These are phyloP conservation scores for Lateolabrax maculatus DNA, from an alignment of 2,797 vertebrate genomes.

Conservation along the genomic window DNA sequence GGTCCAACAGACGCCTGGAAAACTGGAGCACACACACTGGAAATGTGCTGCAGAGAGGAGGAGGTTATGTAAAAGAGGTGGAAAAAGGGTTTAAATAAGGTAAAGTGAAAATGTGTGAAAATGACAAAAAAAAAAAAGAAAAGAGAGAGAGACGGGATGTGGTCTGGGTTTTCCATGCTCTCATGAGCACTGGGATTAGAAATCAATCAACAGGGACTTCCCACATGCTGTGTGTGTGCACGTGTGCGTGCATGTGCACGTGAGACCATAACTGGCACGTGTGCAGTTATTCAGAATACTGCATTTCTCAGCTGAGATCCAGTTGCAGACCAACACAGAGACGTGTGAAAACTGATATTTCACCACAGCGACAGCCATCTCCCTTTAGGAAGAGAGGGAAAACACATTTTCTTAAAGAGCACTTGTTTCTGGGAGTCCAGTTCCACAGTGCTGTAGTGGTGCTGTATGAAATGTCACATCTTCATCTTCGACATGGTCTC, in stretches of 20 bases:
- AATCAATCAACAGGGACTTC: constrained; percentile 36
- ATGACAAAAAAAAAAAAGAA: constrained; percentile 14
- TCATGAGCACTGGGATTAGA: constrained; percentile 31
- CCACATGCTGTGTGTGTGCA: background rate
- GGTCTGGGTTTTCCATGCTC: constrained; percentile 50
- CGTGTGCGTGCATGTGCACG: too few species aligned
- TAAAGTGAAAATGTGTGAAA: constrained; percentile 58
- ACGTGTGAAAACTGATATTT: background rate
- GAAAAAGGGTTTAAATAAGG: constrained; percentile 46
- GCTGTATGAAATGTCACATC: background rate
- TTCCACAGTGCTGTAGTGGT: background rate
- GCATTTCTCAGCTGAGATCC: background rate
- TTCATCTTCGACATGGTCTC: background rate
- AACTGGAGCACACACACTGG: constrained; percentile 53
- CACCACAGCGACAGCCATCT: background rate
- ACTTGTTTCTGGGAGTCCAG: background rate
- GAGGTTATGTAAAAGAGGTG: constrained; percentile 32
- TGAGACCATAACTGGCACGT: background rate
- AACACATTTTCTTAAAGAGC: background rate
- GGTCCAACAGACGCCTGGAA: constrained; percentile 53
- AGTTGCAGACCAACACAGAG: background rate
- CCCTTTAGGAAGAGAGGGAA: background rate
- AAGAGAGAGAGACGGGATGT: background rate
- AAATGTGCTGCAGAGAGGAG: constrained; percentile 23
- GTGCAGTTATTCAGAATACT: background rate